These are phyloP conservation scores for Dascillus cervinus DNA, from an alignment of 2,888 invertebrate species.

Conservation along the genomic window DNA sequence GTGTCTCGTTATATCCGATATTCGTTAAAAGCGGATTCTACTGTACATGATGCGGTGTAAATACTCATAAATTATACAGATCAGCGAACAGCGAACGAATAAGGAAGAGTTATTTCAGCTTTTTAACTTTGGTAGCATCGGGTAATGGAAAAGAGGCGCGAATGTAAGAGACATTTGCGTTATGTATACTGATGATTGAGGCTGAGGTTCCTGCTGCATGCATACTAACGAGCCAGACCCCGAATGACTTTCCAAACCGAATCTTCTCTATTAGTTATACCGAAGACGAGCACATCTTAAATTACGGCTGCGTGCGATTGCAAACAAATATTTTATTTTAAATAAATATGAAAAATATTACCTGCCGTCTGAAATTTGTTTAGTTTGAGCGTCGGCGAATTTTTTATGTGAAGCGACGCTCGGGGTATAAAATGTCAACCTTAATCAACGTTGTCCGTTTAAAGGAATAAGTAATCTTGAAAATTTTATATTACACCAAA, in stretches of 20 bases:
- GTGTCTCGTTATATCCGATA: no score
- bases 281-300: no score
- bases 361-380: no score
- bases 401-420: no score
- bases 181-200: constrained; percentile 36
- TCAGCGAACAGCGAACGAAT: constrained; percentile 28
- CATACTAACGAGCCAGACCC: constrained; percentile 26
- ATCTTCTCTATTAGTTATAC: constrained; percentile 22
- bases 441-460: no score
- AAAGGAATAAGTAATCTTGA: no score
- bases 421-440: no score
- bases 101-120: constrained; percentile 36
- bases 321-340: no score
- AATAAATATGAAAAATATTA: no score
- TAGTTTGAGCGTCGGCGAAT: no score
- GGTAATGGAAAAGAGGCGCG: constrained; percentile 35
- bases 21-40: no score
- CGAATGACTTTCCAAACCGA: constrained; percentile 24
- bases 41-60: constrained; percentile 27
- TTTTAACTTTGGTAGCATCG: constrained; percentile 31
- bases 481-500: constrained; percentile 20
- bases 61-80: constrained; percentile 35
- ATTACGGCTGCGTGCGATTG: no score
- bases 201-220: constrained; percentile 25
- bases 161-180: constrained; percentile 36